These are phyloP conservation scores for Drosophila rubida DNA, from an alignment of 2,888 invertebrate species.

Conservation along the genomic window DNA sequence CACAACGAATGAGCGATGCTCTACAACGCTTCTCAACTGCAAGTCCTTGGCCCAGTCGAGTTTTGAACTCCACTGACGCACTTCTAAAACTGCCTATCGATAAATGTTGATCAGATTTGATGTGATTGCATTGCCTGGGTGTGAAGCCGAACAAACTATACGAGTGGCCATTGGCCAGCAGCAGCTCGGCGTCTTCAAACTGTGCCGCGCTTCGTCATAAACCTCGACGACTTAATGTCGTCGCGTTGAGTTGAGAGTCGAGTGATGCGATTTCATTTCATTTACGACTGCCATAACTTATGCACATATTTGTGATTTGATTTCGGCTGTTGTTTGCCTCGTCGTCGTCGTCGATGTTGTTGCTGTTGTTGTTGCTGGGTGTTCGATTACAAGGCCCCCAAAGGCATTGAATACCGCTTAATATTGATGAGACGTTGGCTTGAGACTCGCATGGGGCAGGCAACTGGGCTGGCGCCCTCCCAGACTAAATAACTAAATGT, in stretches of 20 bases:
- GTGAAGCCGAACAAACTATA: constrained; percentile 34
- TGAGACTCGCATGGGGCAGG: constrained; percentile 5
- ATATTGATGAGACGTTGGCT: constrained; percentile 68
- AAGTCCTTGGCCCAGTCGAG: constrained; percentile 10
- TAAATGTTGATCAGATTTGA: constrained; percentile 34
- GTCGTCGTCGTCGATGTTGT: no score
- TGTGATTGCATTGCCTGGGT: constrained; percentile 19
- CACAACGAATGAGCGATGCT: constrained; percentile 9
- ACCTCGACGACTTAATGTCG: constrained; percentile 3
- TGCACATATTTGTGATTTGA: constrained; percentile 76
- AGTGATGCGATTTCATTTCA: constrained; percentile 62
- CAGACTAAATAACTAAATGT: constrained; percentile 55
- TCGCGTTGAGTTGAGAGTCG: constrained; percentile 6
- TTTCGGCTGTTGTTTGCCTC: constrained; percentile 29
- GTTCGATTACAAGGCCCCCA: constrained; percentile 61
- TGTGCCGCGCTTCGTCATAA: constrained; percentile 2
- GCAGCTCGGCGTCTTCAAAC: constrained; percentile 9
- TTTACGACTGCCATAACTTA: constrained; percentile 74
- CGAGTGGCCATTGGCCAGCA: constrained; percentile 19
- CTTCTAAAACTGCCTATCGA: constrained; percentile 7
- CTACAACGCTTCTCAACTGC: background rate
- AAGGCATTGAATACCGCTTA: constrained; percentile 72
- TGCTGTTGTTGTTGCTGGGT: constrained; percentile 33
- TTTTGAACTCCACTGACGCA: background rate
- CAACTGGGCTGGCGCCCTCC: constrained; percentile 36